phyloP scores from a whole-genome alignment of 2,113 vertebrate genomes.

The human (Homo sapiens) region GRCh38 chr2:112672001-112672500 shows the following conservation, averaged over 20 bases:
- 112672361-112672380: slow-evolving; percentile 19
- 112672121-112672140: neutral
- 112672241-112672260: slow-evolving; percentile 47
- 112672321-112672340: neutral
- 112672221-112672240: slow-evolving; percentile 26
- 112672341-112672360: neutral
- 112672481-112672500: neutral
- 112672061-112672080: slow-evolving; percentile 59
- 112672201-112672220: neutral
- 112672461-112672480: neutral
- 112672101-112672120: neutral
- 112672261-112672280: neutral
- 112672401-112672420: neutral
- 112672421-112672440: neutral
- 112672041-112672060: slow-evolving; percentile 71
- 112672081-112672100: slow-evolving; percentile 60
- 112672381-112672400: neutral
- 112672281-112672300: slow-evolving; percentile 33
- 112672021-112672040: slow-evolving; percentile 68
- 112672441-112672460: neutral
- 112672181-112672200: neutral
- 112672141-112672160: neutral
- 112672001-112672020: slow-evolving; percentile 79
- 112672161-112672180: neutral
- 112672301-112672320: neutral